Conservation (phyloP, 2,888 invertebrate species). For the Amphimallon solstitiale region DNA sequence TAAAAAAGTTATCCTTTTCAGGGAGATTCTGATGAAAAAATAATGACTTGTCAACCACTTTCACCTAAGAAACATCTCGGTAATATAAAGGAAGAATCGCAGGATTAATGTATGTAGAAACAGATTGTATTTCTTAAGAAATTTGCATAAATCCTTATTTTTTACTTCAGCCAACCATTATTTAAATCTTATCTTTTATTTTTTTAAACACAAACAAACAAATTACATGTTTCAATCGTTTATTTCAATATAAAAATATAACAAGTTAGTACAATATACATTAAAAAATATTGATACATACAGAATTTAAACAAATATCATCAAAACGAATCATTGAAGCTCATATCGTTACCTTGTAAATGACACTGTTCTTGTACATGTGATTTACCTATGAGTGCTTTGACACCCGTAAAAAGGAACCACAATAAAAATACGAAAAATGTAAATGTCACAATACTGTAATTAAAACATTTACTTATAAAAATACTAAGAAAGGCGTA, state of each 20-base stretch:
- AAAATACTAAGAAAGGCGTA: constrained; percentile 67
- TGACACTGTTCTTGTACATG: background rate
- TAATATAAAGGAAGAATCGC: constrained; percentile 61
- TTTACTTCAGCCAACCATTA: background rate
- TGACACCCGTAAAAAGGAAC: constrained; percentile 65
- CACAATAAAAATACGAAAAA: constrained; percentile 61
- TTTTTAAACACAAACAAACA: constrained; percentile 19
- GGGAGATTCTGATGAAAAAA: constrained; percentile 56
- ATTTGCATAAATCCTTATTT: background rate
- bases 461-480: constrained; percentile 67
- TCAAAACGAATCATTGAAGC: constrained; percentile 57
- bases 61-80: constrained; percentile 55
- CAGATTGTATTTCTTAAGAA: background rate
- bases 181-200: background rate
- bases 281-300: background rate
- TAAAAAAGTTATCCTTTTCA: too few relatives aligned
- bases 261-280: constrained; percentile 8
- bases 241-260: constrained; percentile 17
- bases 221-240: background rate
- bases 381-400: constrained; percentile 57
- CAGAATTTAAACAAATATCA: constrained; percentile 33
- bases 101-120: constrained; percentile 45
- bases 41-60: constrained; percentile 38
- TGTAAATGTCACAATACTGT: constrained; percentile 64
- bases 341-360: constrained; percentile 46